Evolutionary conservation across 2,113 vertebrate genomes (phyloP).

Genomic region (Silurus meridionalis): DNA sequence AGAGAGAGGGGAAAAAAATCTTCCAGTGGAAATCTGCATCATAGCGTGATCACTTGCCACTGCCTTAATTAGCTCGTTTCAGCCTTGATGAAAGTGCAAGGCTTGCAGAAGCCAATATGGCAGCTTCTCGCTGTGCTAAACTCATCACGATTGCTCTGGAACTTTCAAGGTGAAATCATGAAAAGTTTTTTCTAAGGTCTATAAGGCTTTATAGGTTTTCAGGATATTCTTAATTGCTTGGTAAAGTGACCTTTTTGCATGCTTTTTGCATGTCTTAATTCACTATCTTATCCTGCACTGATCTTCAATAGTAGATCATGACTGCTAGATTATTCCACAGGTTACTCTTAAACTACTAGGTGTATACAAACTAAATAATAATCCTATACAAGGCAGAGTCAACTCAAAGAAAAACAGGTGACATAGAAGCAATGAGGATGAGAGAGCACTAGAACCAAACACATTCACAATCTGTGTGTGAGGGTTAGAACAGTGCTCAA

Average conservation of each 20-base stretch:
- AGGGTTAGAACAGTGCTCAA: not conserved
- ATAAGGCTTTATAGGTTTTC: conserved; percentile 54
- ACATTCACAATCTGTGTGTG: not conserved
- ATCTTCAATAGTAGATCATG: not conserved
- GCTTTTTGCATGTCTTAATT: not conserved
- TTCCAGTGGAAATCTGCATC: conserved; percentile 66
- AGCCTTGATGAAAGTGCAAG: conserved; percentile 71
- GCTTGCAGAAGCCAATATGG: conserved; percentile 60
- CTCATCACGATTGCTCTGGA: conserved; percentile 64
- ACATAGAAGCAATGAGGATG: not conserved
- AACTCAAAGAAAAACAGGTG: not conserved
- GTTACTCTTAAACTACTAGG: not conserved
- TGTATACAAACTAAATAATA: not conserved
- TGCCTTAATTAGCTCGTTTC: conserved; percentile 71
- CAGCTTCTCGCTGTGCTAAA: conserved; percentile 59
- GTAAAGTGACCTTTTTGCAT: not conserved
- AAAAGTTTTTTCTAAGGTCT: not conserved
- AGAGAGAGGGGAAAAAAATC: conserved; percentile 59
- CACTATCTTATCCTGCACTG: not conserved
- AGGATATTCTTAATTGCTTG: conserved; percentile 32
- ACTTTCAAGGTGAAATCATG: conserved; percentile 58
- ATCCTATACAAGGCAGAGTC: too few relatives aligned
- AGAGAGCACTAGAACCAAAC: not conserved
- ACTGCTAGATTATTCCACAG: not conserved
- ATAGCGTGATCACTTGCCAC: conserved; percentile 69